Evolutionary conservation across 1,140 invertebrate species (phyloP).

Genomic region (Drosophila orena): DNA sequence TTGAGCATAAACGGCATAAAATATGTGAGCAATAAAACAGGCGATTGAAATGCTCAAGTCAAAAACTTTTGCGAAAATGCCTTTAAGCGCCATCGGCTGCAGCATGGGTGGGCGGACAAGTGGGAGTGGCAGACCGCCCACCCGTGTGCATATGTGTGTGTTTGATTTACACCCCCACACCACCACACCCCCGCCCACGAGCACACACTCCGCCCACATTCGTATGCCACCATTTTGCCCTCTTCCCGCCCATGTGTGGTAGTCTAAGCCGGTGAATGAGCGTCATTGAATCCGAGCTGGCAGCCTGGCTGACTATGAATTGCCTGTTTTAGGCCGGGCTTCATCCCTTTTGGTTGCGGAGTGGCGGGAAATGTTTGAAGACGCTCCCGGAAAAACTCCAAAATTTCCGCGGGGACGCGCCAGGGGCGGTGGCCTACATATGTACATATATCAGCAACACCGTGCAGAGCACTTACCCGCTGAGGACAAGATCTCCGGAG

Average conservation of each 20-base stretch:
- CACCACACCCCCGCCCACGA: conserved; percentile 21
- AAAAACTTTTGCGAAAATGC: conserved; percentile 78
- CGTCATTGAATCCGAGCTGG: conserved; percentile 70
- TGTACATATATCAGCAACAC: no score
- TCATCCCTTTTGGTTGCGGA: no score
- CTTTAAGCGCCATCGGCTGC: conserved; percentile 76
- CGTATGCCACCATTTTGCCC: conserved; percentile 51
- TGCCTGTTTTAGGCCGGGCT: conserved; percentile 68
- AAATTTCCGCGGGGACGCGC: no score
- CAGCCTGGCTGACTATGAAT: conserved; percentile 66
- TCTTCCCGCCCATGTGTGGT: conserved; percentile 25
- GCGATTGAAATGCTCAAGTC: conserved; percentile 82
- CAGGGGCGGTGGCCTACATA: no score
- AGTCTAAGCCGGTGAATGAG: conserved; percentile 74
- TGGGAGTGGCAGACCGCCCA: conserved; percentile 6
- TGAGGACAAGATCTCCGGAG: no score
- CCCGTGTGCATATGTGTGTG: conserved; percentile 21
- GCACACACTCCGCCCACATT: not conserved
- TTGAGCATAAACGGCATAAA: conserved; percentile 83
- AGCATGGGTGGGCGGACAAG: conserved; percentile 25
- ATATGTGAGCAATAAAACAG: conserved; percentile 83
- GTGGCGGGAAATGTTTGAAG: no score
- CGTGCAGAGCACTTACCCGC: no score
- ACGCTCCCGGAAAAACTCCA: no score
- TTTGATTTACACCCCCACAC: conserved; percentile 81